Evolutionary conservation across 2,888 invertebrate genomes (phyloP).

Genomic region (Timema podura): DNA sequence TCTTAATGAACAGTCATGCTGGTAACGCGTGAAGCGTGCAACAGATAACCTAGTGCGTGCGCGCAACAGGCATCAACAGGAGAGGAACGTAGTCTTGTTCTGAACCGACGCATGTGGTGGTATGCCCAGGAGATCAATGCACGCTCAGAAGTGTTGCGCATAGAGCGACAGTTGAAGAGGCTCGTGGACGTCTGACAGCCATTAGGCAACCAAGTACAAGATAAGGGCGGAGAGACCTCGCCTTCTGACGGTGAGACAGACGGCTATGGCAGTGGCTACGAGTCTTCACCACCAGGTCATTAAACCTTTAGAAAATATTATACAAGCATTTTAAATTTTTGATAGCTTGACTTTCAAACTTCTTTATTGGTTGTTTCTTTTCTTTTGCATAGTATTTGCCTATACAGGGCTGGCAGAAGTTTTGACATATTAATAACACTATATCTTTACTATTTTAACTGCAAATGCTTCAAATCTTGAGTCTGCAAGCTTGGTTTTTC

Average conservation of each 20-base stretch:
- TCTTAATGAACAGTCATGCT: conserved; percentile 61
- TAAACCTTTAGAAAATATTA: neutral
- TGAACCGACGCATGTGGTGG: conserved; percentile 90
- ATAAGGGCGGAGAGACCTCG: conserved; percentile 58
- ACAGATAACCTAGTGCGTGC: conserved; percentile 96
- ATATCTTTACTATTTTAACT: neutral
- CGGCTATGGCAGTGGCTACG: conserved; percentile 47
- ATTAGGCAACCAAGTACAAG: conserved; percentile 90
- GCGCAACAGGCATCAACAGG: conserved; percentile 90
- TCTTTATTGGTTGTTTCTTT: neutral
- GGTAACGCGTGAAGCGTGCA: conserved; percentile 97
- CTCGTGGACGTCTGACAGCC: conserved; percentile 81
- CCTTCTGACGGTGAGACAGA: conserved; percentile 58
- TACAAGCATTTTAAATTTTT: conserved; percentile 2
- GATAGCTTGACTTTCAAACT: neutral
- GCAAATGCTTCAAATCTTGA: neutral
- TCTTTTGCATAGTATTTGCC: neutral
- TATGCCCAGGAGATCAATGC: conserved; percentile 95
- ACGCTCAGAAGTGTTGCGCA: conserved; percentile 83
- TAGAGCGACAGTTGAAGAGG: conserved; percentile 91
- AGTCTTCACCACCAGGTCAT: conserved; percentile 63
- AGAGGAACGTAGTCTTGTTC: conserved; percentile 88
- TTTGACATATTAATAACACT: neutral
- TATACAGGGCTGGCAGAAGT: neutral
- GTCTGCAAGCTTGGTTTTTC: no score